These are phyloP conservation scores for Chlamydotis undulata DNA, from an alignment of 2,113 vertebrate genomes.

Conservation along the genomic window DNA sequence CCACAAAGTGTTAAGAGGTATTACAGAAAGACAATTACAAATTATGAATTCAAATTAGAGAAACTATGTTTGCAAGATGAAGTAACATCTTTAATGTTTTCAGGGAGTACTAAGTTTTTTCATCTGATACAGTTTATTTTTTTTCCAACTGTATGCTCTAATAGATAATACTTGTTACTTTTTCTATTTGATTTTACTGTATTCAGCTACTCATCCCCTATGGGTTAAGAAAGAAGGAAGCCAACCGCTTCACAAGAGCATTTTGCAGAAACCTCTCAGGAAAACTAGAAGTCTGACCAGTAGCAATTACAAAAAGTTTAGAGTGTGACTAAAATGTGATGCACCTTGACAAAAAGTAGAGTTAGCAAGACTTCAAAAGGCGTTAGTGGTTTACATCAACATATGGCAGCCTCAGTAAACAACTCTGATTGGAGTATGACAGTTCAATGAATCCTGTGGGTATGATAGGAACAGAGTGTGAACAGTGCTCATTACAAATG, in stretches of 20 bases:
- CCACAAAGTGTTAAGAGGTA: accelerated
- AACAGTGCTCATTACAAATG: background rate
- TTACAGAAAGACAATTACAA: background rate
- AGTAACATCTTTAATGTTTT: background rate
- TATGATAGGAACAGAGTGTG: background rate
- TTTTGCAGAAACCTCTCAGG: background rate
- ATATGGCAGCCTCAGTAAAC: background rate
- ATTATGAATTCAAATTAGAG: background rate
- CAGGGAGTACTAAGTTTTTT: background rate
- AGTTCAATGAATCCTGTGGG: background rate
- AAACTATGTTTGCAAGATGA: background rate
- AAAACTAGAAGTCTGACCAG: background rate
- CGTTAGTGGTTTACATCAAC: background rate
- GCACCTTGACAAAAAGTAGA: background rate
- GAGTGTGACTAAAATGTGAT: background rate
- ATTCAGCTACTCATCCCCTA: background rate
- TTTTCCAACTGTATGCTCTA: background rate
- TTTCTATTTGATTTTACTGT: background rate
- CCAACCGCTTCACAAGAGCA: background rate
- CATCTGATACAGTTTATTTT: background rate
- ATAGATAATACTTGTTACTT: background rate
- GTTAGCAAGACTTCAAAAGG: background rate
- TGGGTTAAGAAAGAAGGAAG: background rate
- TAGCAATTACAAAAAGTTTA: background rate
- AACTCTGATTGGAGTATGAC: conserved; percentile 5